Evolutionary conservation across 2,797 vertebrate species (phyloP).

Genomic region (Thripadectes ignobilis): DNA sequence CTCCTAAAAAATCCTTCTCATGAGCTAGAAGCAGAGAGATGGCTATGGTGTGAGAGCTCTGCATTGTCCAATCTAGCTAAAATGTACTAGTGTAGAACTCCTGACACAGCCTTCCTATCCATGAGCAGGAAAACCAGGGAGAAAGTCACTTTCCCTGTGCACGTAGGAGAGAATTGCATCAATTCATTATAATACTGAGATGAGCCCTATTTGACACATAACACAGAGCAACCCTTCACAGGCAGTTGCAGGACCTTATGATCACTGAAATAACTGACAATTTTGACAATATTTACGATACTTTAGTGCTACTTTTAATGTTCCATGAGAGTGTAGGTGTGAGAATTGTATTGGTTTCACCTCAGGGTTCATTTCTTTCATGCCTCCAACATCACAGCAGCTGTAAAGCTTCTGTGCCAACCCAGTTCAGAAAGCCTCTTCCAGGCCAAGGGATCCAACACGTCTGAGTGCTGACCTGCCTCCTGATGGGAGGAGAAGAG

Average conservation of each 20-base stretch:
- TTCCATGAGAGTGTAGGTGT: neutral
- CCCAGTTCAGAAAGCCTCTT: neutral
- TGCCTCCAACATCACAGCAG: neutral
- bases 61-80: neutral
- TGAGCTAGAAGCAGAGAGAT: neutral
- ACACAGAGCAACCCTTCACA: neutral
- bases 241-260: neutral
- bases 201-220: neutral
- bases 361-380: neutral
- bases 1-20: neutral
- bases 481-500: neutral
- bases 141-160: neutral
- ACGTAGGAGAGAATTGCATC: neutral
- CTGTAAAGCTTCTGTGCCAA: neutral
- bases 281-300: neutral
- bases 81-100: rapidly evolving
- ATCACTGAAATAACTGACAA: neutral
- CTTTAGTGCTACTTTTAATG: neutral
- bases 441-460: neutral
- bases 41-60: neutral
- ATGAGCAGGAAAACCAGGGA: neutral
- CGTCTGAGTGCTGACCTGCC: neutral
- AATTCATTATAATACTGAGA: neutral
- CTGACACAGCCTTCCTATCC: neutral
- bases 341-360: neutral